Percentiles rank a stretch among this genome's conserved stretches.
Evolutionary conservation across 2,113 vertebrate genomes (phyloP).

Genomic region (Shinisaurus crocodilurus): DNA sequence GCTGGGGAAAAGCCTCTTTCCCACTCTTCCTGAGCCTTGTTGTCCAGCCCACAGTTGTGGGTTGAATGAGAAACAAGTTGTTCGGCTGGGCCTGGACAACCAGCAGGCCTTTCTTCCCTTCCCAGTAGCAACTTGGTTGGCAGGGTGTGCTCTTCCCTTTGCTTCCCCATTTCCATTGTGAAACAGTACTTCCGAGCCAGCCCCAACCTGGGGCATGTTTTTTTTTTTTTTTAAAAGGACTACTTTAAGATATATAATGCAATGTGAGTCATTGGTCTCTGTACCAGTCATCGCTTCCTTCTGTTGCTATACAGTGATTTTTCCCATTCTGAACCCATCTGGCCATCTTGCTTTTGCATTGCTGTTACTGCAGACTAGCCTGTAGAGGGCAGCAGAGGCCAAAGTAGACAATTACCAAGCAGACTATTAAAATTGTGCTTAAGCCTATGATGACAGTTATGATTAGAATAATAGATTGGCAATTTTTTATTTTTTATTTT

Average conservation of each 20-base stretch:
- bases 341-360: background rate
- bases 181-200: background rate
- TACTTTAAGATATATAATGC: background rate
- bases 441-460: background rate
- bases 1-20: background rate
- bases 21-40: background rate
- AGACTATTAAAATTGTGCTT: background rate
- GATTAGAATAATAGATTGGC: background rate
- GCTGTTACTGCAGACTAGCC: background rate
- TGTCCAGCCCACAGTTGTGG: background rate
- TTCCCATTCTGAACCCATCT: background rate
- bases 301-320: no score
- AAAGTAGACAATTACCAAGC: rapidly evolving
- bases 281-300: rapidly evolving
- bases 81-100: no score
- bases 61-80: background rate
- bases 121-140: background rate
- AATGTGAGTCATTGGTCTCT: rapidly evolving
- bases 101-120: background rate
- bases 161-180: background rate
- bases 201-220: background rate
- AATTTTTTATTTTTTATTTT: conserved; percentile 8
- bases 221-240: background rate
- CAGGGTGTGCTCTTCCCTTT: background rate
- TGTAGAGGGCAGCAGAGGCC: conserved; percentile 43